These are phyloP conservation scores for Mastomys coucha DNA, from an alignment of 2,113 vertebrate species.

Conservation along the genomic window DNA sequence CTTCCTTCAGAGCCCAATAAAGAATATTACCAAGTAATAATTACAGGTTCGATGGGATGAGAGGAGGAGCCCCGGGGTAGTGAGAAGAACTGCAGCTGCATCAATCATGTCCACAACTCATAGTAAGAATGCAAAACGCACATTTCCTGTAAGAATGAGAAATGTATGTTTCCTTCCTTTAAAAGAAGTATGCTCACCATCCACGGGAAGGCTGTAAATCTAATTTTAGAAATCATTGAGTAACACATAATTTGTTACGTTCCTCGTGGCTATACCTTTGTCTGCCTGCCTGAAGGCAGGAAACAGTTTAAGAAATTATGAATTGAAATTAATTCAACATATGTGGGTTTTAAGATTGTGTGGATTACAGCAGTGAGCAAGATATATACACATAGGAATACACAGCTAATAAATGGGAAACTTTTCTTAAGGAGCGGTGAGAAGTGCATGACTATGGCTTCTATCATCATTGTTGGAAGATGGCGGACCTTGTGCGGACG, in stretches of 20 bases:
- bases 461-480: background rate
- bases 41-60: background rate
- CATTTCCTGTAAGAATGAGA: background rate
- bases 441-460: background rate
- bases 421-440: background rate
- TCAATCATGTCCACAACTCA: conserved; percentile 37
- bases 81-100: background rate
- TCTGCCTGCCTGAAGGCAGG: background rate
- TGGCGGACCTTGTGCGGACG: too few species aligned
- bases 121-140: background rate
- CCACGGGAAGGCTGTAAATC: background rate
- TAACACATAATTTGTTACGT: conserved; percentile 22
- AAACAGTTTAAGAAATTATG: conserved; percentile 11
- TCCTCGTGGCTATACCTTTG: conserved; percentile 27
- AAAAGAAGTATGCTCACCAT: conserved; percentile 26
- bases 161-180: conserved; percentile 6
- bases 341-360: background rate
- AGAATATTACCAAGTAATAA: conserved; percentile 12
- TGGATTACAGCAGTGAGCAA: background rate
- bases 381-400: background rate
- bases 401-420: conserved; percentile 4
- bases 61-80: background rate
- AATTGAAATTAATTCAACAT: conserved; percentile 2
- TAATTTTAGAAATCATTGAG: conserved; percentile 36
- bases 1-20: background rate